These are phyloP conservation scores for Scortum barcoo DNA, from an alignment of 2,113 vertebrate species.

Conservation along the genomic window DNA sequence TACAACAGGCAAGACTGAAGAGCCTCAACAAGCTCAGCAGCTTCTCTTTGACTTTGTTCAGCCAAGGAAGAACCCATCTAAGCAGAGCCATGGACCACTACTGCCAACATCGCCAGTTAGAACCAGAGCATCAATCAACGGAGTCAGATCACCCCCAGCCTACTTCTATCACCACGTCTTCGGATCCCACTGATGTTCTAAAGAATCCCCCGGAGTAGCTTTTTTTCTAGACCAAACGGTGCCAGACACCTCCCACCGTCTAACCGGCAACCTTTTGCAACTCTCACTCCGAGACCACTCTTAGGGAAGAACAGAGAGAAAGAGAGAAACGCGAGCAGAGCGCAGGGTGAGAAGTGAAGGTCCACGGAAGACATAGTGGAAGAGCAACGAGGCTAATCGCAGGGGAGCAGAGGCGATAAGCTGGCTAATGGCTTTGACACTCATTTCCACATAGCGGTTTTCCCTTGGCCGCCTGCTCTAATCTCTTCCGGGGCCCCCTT, in stretches of 20 bases:
- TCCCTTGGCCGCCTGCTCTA: conserved; percentile 19
- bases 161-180: conserved; percentile 6
- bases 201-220: conserved; percentile 11
- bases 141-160: conserved; percentile 27
- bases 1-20: not conserved
- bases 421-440: conserved; percentile 55
- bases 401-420: conserved; percentile 53
- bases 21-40: not conserved
- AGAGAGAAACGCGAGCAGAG: conserved; percentile 4
- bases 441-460: conserved; percentile 34
- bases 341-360: conserved; percentile 8
- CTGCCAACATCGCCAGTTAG: conserved; percentile 20
- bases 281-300: conserved; percentile 7
- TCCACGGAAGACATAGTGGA: conserved; percentile 28
- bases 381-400: conserved; percentile 55
- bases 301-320: conserved; percentile 14
- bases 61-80: not conserved
- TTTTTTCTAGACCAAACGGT: conserved; percentile 38
- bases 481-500: conserved; percentile 39
- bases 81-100: conserved; percentile 5
- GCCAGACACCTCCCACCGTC: conserved; percentile 31
- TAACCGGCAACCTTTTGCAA: conserved; percentile 25
- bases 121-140: conserved; percentile 36
- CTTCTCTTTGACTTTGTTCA: not conserved
- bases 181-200: conserved; percentile 24